Evolutionary conservation across 2,888 invertebrate species (phyloP), one percentile per base, ranked within the genome.

Genomic region (Deilephila porcellus): DNA sequence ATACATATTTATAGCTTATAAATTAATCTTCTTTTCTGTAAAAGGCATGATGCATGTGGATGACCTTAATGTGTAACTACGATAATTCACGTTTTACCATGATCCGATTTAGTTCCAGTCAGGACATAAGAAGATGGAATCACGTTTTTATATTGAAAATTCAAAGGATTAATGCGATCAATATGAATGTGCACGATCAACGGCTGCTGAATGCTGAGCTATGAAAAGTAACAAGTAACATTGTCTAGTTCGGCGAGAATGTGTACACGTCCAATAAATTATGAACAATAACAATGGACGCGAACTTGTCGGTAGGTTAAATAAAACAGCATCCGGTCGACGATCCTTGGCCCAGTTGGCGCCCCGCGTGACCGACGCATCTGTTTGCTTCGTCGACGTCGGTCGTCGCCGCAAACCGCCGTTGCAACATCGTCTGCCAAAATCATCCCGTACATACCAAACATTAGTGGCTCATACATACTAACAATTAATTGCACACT

Each of bases 301-400:
- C 72, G 76, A 80, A 79, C 71, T 78, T 80, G 78, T 76, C 78
- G 76, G 79, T 82, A 80, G 80, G 83, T 85, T 82, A 79, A 81
- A 85, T 85, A 84, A 86, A 87, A 86, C 82, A 79, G 85, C 84
- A 90, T 91, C 88, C 90, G 89, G 86, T 86, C 85, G 79, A 78
- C 76, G 81, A 88, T 91, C 93, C 92, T 92, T 93, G 93, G 88
- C 92, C 91, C 81, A 88, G 84, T 89, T 92, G 83, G 83, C 81
- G 80, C 77, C 84, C 67, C 85, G 86, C 91, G 91, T 90, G 89
- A 91, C 88, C 86, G 86, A 82, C 85, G 86, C 89, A 88, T 89
- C 87, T 87, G 86, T 78, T 82, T 76, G 82, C 78, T 79, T 78
- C 80, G 81, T 74, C 80, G 81, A 78, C 81, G 82, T 76, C 82